Percentiles rank a stretch among this genome's conserved stretches.
Conservation (phyloP, 1,140 invertebrate genomes). For the Cyrtorhinus lividipennis region DNA sequence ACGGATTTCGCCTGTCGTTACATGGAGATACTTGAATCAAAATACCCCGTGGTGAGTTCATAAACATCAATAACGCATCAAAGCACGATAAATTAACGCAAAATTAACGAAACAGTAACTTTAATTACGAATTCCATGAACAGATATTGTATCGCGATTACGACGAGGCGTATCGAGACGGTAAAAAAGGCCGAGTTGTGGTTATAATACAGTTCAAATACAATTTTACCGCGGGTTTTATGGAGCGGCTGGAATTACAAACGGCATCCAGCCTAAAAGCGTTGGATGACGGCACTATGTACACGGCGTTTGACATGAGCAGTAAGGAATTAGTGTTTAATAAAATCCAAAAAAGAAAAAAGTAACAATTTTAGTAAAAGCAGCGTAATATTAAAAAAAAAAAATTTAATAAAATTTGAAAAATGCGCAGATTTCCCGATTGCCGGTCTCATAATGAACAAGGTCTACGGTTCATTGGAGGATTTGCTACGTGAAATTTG, state of each 20-base stretch:
- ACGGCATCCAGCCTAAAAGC: slow-evolving; percentile 55
- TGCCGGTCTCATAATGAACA: background rate
- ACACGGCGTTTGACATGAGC: slow-evolving; percentile 80
- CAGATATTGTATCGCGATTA: slow-evolving; percentile 20
- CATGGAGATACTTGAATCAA: background rate
- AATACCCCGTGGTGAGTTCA: slow-evolving; percentile 8
- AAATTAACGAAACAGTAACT: background rate
- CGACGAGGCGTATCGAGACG: slow-evolving; percentile 47
- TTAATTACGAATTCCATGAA: background rate
- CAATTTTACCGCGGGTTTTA: slow-evolving; percentile 70
- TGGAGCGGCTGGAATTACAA: slow-evolving; percentile 52
- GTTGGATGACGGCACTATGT: slow-evolving; percentile 59
- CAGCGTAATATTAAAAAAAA: background rate
- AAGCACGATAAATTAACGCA: background rate
- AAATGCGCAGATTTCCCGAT: background rate
- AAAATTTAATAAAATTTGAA: background rate
- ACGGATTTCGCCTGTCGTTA: slow-evolving; percentile 11
- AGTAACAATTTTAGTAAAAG: background rate
- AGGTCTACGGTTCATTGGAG: background rate
- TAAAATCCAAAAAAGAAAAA: background rate
- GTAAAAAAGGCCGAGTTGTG: slow-evolving; percentile 61
- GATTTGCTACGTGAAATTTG: slow-evolving; percentile 15
- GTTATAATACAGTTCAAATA: slow-evolving; percentile 68
- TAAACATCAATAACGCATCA: no score
- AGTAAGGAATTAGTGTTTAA: slow-evolving; percentile 38